Base-by-base conservation (phyloP, 2,113 vertebrate species). In the Psilopogon haemacephalus region DNA sequence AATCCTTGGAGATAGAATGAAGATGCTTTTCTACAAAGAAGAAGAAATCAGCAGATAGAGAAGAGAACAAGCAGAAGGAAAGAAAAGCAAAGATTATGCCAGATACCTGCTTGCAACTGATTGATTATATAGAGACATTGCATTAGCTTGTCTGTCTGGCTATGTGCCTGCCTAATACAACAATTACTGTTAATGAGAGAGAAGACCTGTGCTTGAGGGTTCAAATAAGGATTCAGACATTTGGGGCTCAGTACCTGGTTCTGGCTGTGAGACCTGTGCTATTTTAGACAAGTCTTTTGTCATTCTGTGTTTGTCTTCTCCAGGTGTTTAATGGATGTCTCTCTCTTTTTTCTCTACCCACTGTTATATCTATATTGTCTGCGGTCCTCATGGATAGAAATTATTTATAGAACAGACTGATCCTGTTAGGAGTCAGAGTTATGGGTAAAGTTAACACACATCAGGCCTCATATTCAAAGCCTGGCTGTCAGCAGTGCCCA, bases 11-110 rank as follows among this genome's bases (percentile, higher is more conserved):
- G 86, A 82, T 67, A 76, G 84, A 76, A 87, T 87, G 71, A 87
- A 89, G 84, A 92, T 89, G 63, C 70, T 82, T 77, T 76, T 86
- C 58, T 84, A 69, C 67, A 82, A 73, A 83, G n/a, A 80, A 32
- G 60, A 77, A 91, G 81, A 93, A 84, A 88, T 87, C 50, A 80
- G 17, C 62, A 75, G 68, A 68, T 89, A 81, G 80, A 90, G 14
- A 77, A 93, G 68, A 72, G 94, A 91, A 89, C 24, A 35, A 94
- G 50, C 79, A 95, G 62, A 89, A 94, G 63, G 44, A 83, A 82
- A 38, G 50, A 17, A 77, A 93, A 73, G 50, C 52, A 86, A 79
- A 38, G 16, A 86, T 89, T 89, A 70, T 81, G 28, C 69, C 85
- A 93, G 77, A 58, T 90, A 85, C 42, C 93, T 18, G 62, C 33